These are phyloP conservation scores for Cyanoliseus patagonus DNA, from an alignment of 2,113 vertebrate species.

Conservation along the genomic window DNA sequence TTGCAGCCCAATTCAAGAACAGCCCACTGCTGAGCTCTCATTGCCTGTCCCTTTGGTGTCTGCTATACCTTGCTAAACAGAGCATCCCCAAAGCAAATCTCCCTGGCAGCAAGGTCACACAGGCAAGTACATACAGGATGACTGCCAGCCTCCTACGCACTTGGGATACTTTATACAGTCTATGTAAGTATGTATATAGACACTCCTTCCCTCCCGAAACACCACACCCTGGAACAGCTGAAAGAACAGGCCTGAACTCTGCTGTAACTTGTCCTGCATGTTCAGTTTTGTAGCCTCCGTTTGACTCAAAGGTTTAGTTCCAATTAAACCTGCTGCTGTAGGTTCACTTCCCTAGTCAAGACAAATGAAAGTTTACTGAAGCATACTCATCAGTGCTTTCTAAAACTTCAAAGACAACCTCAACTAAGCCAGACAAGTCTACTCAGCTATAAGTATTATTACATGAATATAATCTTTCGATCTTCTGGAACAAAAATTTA, in stretches of 20 bases:
- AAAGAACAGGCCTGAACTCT: slow-evolving; percentile 32
- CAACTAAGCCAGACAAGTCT: slow-evolving; percentile 44
- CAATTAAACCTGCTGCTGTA: not conserved
- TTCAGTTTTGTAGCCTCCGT: slow-evolving; percentile 33
- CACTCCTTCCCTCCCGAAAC: not conserved
- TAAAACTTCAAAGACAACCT: slow-evolving; percentile 40
- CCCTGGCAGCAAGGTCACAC: not conserved
- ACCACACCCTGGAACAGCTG: slow-evolving; percentile 61
- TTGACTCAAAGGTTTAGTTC: slow-evolving; percentile 31
- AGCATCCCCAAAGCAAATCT: not conserved
- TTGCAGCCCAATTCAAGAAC: slow-evolving; percentile 28
- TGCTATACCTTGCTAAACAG: slow-evolving; percentile 1
- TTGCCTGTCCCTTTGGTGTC: not conserved
- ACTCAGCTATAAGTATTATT: not conserved
- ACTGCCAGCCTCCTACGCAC: slow-evolving; percentile 12
- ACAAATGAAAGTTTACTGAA: slow-evolving; percentile 19
- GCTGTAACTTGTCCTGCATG: slow-evolving; percentile 23
- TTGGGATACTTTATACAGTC: slow-evolving; percentile 9
- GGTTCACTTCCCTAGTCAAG: slow-evolving; percentile 38
- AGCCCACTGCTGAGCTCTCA: not conserved
- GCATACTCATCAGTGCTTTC: slow-evolving; percentile 8
- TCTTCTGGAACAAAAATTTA: slow-evolving; percentile 35
- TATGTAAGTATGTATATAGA: not conserved
- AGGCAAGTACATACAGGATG: slow-evolving; percentile 27
- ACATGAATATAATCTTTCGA: slow-evolving; percentile 59